Percentiles rank a stretch among this genome's conserved stretches.
These are phyloP conservation scores for Nasonovia ribisnigri DNA, from an alignment of 2,888 invertebrate species.

Conservation along the genomic window DNA sequence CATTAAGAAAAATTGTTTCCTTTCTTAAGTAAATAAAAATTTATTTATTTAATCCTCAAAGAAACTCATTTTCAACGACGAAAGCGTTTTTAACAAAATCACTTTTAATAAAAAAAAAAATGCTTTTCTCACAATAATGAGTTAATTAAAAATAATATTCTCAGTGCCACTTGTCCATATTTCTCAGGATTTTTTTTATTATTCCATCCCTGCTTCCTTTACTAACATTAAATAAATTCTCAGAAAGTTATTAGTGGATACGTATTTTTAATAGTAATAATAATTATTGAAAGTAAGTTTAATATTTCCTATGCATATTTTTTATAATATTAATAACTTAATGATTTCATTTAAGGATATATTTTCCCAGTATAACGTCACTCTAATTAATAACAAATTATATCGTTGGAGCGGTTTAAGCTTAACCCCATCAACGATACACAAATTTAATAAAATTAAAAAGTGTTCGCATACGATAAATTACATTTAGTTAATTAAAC, in stretches of 20 bases:
- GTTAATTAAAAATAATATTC: constrained; percentile 5
- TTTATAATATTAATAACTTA: neutral
- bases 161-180: neutral
- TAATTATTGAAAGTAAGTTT: neutral
- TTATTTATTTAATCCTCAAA: neutral
- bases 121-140: neutral
- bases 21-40: neutral
- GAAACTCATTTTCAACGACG: neutral
- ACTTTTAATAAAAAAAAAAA: neutral
- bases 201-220: neutral
- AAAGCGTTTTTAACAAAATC: neutral
- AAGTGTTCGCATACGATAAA: neutral
- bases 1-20: neutral
- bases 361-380: neutral
- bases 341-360: neutral
- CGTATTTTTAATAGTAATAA: neutral
- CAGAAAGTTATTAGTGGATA: neutral
- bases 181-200: neutral
- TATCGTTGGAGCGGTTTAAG: neutral
- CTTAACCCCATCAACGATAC: too few relatives aligned
- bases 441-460: neutral
- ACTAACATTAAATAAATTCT: neutral
- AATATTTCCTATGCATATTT: neutral
- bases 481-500: neutral
- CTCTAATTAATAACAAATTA: neutral